Evolutionary conservation across 2,797 vertebrate species (phyloP).

Genomic region (Amazona finschi): DNA sequence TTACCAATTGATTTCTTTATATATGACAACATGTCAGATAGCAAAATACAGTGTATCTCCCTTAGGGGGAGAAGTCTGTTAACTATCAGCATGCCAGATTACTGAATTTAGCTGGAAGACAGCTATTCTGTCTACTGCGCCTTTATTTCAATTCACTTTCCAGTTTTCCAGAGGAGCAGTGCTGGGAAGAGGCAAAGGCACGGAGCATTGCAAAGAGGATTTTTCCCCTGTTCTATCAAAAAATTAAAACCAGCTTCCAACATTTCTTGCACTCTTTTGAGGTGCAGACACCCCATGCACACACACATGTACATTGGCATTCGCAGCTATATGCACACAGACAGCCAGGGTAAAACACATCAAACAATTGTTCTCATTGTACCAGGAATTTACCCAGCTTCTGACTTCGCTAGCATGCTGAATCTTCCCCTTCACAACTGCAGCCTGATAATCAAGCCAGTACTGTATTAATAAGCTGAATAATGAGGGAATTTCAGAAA

Average conservation of each 20-base stretch:
- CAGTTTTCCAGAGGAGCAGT: slow-evolving; percentile 24
- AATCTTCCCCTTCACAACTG: slow-evolving; percentile 84
- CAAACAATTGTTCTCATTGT: slow-evolving; percentile 76
- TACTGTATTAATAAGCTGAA: slow-evolving; percentile 98
- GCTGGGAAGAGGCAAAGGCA: neutral
- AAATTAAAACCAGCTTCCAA: slow-evolving; percentile 19
- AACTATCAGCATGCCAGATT: slow-evolving; percentile 85
- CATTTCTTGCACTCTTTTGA: slow-evolving; percentile 26
- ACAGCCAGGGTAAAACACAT: slow-evolving; percentile 11
- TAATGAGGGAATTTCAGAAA: slow-evolving; percentile 99
- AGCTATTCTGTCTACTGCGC: slow-evolving; percentile 54
- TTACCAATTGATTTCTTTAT: slow-evolving; percentile 99
- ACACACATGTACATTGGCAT: slow-evolving; percentile 45
- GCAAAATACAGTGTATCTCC: slow-evolving; percentile 91
- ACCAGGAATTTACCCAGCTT: slow-evolving; percentile 77
- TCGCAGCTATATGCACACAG: neutral
- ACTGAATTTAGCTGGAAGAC: slow-evolving; percentile 71
- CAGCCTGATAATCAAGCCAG: slow-evolving; percentile 90
- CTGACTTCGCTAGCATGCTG: slow-evolving; percentile 83
- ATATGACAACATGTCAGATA: slow-evolving; percentile 98
- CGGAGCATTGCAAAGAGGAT: neutral
- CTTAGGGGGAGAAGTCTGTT: slow-evolving; percentile 82
- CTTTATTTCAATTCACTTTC: slow-evolving; percentile 55
- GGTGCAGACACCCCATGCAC: neutral
- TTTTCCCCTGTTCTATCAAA: neutral